phyloP scores from a whole-genome alignment of 2,113 vertebrate genomes.

The Rhea pennata region DNA sequence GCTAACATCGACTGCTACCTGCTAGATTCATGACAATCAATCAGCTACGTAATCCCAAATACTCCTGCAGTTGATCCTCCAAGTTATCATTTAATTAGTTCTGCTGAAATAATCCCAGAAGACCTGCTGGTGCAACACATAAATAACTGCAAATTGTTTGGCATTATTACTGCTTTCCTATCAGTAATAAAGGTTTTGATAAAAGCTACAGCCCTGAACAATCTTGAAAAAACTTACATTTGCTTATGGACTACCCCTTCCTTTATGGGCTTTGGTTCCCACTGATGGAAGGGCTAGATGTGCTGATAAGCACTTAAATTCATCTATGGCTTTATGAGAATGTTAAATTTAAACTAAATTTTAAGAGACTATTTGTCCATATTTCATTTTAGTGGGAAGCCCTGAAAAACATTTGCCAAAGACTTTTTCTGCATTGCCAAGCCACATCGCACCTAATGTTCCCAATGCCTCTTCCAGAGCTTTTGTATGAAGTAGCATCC shows the following conservation, averaged over 20 bases:
- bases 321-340: neutral
- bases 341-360: neutral
- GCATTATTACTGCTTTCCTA: neutral
- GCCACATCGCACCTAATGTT: neutral
- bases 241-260: neutral
- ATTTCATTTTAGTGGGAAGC: neutral
- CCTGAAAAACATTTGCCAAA: neutral
- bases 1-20: neutral
- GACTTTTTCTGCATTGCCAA: neutral
- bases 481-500: neutral
- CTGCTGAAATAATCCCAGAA: neutral
- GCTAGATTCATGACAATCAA: neutral
- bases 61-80: neutral
- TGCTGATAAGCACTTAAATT: neutral
- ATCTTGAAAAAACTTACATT: neutral
- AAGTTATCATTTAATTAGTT: neutral
- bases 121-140: accelerated
- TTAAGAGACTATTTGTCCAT: neutral
- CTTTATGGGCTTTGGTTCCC: neutral
- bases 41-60: neutral
- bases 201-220: accelerated
- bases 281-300: neutral
- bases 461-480: neutral
- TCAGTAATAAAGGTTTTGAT: neutral
- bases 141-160: neutral